Evolutionary conservation across 2,113 vertebrate species (phyloP).

Genomic region (Hystrix cristata): DNA sequence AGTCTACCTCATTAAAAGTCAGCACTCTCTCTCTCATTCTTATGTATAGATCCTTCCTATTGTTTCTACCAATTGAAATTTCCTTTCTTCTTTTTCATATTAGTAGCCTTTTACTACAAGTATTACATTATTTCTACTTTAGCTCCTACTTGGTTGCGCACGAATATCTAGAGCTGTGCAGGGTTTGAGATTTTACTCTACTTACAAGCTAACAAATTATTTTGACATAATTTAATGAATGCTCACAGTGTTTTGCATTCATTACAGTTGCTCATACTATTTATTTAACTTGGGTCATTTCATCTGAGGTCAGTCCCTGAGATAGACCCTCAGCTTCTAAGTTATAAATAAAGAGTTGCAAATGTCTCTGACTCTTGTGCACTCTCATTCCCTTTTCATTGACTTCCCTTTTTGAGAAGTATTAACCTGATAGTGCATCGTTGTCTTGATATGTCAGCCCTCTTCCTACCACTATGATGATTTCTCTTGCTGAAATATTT

Average conservation of each 20-base stretch:
- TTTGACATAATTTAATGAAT: background rate
- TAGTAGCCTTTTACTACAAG: constrained; percentile 1
- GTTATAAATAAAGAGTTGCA: background rate
- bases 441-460: background rate
- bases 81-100: constrained; percentile 18
- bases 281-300: constrained; percentile 50
- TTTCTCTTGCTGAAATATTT: constrained; percentile 42
- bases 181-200: constrained; percentile 37
- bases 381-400: constrained; percentile 10
- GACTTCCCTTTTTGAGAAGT: constrained; percentile 4
- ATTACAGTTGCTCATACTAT: background rate
- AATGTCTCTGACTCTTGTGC: background rate
- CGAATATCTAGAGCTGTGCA: constrained; percentile 34
- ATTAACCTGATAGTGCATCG: background rate
- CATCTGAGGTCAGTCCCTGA: background rate
- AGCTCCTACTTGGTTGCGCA: background rate
- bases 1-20: constrained; percentile 51
- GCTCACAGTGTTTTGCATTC: constrained; percentile 1
- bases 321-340: background rate
- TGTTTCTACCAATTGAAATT: constrained; percentile 25
- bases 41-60: background rate
- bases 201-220: constrained; percentile 5
- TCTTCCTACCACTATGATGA: background rate
- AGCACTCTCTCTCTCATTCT: constrained; percentile 17
- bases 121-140: constrained; percentile 29